Conservation (phyloP, 2,113 vertebrate genomes). For the Gopherus flavomarginatus region DNA sequence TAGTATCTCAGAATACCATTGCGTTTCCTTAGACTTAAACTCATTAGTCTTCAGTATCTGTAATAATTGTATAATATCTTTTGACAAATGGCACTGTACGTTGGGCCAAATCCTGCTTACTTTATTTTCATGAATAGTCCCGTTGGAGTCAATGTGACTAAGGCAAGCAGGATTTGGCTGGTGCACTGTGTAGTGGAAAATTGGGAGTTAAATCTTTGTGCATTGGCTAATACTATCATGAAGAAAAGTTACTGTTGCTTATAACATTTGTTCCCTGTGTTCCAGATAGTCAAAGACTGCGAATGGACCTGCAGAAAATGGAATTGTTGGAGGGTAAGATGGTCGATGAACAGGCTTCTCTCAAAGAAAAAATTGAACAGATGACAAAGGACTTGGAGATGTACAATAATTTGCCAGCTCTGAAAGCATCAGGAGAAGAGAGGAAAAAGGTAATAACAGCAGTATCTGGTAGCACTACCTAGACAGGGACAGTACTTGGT, state of each 20-base stretch:
- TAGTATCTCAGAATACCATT: background rate
- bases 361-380: conserved; percentile 87
- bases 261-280: conserved; percentile 25
- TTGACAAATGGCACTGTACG: background rate
- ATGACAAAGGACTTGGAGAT: conserved; percentile 85
- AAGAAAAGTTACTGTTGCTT: conserved; percentile 19
- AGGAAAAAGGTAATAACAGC: conserved; percentile 86
- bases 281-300: conserved; percentile 91
- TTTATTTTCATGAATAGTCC: background rate
- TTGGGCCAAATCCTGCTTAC: background rate
- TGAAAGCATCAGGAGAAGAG: conserved; percentile 87
- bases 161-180: background rate
- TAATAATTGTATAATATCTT: background rate
- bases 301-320: conserved; percentile 95
- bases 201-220: background rate
- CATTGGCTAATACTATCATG: background rate
- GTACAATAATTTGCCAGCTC: conserved; percentile 88
- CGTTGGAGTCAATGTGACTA: background rate
- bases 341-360: conserved; percentile 83
- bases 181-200: background rate
- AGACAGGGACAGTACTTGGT: too few relatives aligned
- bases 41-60: accelerated
- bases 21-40: background rate
- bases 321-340: conserved; percentile 95
- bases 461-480: background rate